phyloP scores from a whole-genome alignment of 30 jellyfish, hydroid and myxozoan genomes.

The Sanderia malayensis region DNA sequence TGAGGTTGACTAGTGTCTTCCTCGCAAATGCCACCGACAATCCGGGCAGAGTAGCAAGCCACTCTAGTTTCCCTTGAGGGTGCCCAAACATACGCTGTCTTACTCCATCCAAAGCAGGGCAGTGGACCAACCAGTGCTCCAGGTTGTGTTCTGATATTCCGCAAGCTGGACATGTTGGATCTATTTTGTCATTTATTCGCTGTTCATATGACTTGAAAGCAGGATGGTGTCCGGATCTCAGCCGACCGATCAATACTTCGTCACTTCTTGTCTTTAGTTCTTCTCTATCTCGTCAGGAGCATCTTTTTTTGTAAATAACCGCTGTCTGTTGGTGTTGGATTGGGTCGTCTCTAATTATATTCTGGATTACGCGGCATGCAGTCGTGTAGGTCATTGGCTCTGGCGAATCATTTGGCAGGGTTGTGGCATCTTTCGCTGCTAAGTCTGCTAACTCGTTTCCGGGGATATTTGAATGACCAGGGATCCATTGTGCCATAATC shows the following conservation, averaged over 20 bases:
- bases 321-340: conserved; percentile 2
- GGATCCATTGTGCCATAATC: conserved; percentile 31
- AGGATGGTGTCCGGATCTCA: conserved; percentile 21
- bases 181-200: conserved; percentile 5
- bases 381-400: conserved; percentile 4
- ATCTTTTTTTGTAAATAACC: background rate
- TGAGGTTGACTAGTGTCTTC: conserved; percentile 23
- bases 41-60: conserved; percentile 22
- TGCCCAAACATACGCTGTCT: conserved; percentile 12
- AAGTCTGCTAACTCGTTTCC: conserved; percentile 31
- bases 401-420: background rate
- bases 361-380: conserved; percentile 3
- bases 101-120: conserved; percentile 5
- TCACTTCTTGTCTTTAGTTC: conserved; percentile 2
- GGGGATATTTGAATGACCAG: conserved; percentile 33
- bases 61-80: conserved; percentile 26
- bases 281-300: background rate
- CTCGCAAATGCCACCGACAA: conserved; percentile 13
- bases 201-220: conserved; percentile 9
- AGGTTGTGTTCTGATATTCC: conserved; percentile 5
- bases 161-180: conserved; percentile 12
- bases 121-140: conserved; percentile 9
- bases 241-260: conserved; percentile 7
- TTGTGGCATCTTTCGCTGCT: conserved; percentile 27
- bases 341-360: background rate